These are phyloP conservation scores for Sesia bembeciformis DNA, from an alignment of 2,888 invertebrate species.

Conservation along the genomic window DNA sequence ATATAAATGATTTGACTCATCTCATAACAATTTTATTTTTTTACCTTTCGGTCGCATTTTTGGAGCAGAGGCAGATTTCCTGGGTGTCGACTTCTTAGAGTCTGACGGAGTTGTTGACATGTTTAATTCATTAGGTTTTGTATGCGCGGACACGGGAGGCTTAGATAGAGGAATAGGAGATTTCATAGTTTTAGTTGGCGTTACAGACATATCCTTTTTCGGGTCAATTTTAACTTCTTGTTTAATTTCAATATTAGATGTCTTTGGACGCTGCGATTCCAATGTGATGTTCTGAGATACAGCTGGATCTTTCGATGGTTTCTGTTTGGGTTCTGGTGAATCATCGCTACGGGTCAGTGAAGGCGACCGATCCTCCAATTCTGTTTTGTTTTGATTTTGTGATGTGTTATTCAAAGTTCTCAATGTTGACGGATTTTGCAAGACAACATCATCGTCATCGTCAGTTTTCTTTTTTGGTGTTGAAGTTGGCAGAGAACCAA, in stretches of 20 bases:
- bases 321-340: slow-evolving; percentile 57
- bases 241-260: slow-evolving; percentile 45
- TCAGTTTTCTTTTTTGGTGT: slow-evolving; percentile 48
- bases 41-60: slow-evolving; percentile 65
- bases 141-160: slow-evolving; percentile 34
- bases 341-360: slow-evolving; percentile 67
- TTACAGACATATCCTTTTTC: slow-evolving; percentile 22
- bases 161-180: slow-evolving; percentile 41
- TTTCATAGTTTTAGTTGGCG: slow-evolving; percentile 39
- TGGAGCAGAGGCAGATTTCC: slow-evolving; percentile 56
- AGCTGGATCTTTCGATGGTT: slow-evolving; percentile 27
- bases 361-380: slow-evolving; percentile 60
- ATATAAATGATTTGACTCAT: slow-evolving; percentile 38
- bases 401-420: slow-evolving; percentile 19
- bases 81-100: slow-evolving; percentile 52
- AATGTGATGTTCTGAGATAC: slow-evolving; percentile 37
- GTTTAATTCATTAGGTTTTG: slow-evolving; percentile 55
- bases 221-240: slow-evolving; percentile 26
- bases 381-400: slow-evolving; percentile 37
- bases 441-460: slow-evolving; percentile 62
- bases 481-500: slow-evolving; percentile 49
- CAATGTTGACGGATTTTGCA: slow-evolving; percentile 35
- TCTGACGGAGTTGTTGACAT: slow-evolving; percentile 34
- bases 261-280: slow-evolving; percentile 54
- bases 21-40: slow-evolving; percentile 17